Conservation (phyloP, 2,888 invertebrate genomes). For the Dicyrtoma fusca region DNA sequence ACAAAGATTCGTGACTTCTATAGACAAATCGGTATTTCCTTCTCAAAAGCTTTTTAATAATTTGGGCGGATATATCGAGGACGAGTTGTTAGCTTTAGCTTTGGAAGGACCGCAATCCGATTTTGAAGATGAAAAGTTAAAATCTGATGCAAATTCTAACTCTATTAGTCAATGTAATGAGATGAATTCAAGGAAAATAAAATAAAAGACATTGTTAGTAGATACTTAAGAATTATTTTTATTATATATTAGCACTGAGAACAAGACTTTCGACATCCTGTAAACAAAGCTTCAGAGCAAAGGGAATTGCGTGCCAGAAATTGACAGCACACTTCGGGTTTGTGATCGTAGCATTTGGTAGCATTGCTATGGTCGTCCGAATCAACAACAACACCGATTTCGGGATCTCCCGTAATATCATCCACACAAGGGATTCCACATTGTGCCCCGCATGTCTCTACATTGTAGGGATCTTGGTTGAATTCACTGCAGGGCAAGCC, state of each 20-base stretch:
- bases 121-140: no score
- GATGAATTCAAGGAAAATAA: no score
- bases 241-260: background rate
- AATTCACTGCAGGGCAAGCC: constrained; percentile 8
- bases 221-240: no score
- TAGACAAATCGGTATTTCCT: no score
- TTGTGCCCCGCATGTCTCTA: background rate
- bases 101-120: no score
- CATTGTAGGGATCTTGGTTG: background rate
- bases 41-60: no score
- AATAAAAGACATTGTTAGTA: no score
- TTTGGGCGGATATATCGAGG: no score
- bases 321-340: constrained; percentile 17
- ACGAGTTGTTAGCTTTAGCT: no score
- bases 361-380: background rate
- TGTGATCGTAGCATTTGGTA: constrained; percentile 4
- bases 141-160: no score
- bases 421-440: constrained; percentile 20
- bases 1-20: no score
- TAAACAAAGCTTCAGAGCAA: background rate
- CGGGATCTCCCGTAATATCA: background rate
- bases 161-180: no score
- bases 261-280: constrained; percentile 10
- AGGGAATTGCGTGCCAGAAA: background rate
- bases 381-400: constrained; percentile 6